A percentile compares a stretch with the other conserved stretches of the same genome.
Conservation (phyloP, 2,113 vertebrate species). For the Syngnathus floridae region DNA sequence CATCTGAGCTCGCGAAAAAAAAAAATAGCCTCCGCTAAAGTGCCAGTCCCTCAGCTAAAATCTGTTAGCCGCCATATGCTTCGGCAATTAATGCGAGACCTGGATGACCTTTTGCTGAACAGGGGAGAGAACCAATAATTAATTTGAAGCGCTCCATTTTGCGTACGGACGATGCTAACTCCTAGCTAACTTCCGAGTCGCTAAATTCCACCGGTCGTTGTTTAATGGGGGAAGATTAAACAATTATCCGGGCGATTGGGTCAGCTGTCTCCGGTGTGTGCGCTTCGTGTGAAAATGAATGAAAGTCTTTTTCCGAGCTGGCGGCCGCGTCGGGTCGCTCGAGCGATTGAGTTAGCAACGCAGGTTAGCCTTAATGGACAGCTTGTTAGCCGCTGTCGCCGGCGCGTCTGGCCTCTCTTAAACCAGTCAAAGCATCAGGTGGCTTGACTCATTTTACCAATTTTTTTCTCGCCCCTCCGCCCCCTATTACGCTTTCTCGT, state of each 20-base stretch:
- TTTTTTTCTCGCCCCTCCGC: constrained; percentile 12
- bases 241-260: constrained; percentile 70
- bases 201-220: constrained; percentile 61
- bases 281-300: constrained; percentile 17
- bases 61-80: constrained; percentile 99
- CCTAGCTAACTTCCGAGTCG: neutral
- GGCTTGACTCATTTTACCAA: constrained; percentile 37
- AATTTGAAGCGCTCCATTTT: constrained; percentile 65
- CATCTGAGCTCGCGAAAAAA: constrained; percentile 88
- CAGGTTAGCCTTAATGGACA: constrained; percentile 51
- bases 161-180: no score
- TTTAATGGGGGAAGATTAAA: constrained; percentile 70
- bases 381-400: constrained; percentile 49
- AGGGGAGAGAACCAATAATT: constrained; percentile 81
- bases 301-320: constrained; percentile 8
- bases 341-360: constrained; percentile 44
- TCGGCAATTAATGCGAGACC: constrained; percentile 95
- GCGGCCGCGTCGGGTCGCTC: constrained; percentile 31
- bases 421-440: constrained; percentile 53
- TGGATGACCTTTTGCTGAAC: constrained; percentile 91
- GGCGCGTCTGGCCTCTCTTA: constrained; percentile 39
- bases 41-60: constrained; percentile 95
- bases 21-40: constrained; percentile 81
- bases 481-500: constrained; percentile 11
- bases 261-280: constrained; percentile 44